Evolutionary conservation across 1,140 invertebrate genomes (phyloP), one percentile per base, ranked within the genome.

Genomic region (Drosophila grimshawi): DNA sequence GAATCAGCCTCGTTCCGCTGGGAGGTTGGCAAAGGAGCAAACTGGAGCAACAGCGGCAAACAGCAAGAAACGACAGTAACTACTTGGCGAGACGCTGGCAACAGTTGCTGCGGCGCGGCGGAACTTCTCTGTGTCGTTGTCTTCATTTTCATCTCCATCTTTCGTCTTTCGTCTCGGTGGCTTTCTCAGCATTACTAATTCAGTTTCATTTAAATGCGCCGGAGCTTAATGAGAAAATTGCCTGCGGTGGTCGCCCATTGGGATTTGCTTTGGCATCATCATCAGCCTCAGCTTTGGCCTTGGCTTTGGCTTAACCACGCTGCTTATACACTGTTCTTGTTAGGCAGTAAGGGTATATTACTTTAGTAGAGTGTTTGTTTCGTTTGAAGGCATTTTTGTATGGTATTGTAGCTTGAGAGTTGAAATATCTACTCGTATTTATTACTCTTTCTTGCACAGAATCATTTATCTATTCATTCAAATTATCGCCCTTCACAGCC

Each of bases 141-240:
- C 52, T 32, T 57, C 10, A 27, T 32, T 6, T 4, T 61, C 30
- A 33, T 32, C 41, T 6, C 29, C 52, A 33, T 37, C 65, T 74
- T 43, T 30, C 39, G 10, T 43, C 10, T 41, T 19, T 30, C 51
- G 49, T 41, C 65, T 74, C 43, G 37, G 76, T 61, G 83, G 76
- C 61, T 86, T 78, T 70, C 76, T 79, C 46, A 65, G 77, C 80
- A 89, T 88, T 89, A 88, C 88, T 88, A 88, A 88, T 88, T 88
- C 83, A 88, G 83, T 88, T 89, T 89, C 82, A 89, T 88, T 88
- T 83, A 88, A 88, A 88, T 88, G 83, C 80, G 83, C 76, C 69
- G 72, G 55, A 75, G 83, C 85, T 80, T 88, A 88, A 88, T 88
- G 85, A 88, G 83, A 89, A 88, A 88, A 88, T 89, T 86, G 83